These are phyloP conservation scores for Drosophila nr. perissopoda DNA, from an alignment of 2,888 invertebrate species.

Conservation along the genomic window DNA sequence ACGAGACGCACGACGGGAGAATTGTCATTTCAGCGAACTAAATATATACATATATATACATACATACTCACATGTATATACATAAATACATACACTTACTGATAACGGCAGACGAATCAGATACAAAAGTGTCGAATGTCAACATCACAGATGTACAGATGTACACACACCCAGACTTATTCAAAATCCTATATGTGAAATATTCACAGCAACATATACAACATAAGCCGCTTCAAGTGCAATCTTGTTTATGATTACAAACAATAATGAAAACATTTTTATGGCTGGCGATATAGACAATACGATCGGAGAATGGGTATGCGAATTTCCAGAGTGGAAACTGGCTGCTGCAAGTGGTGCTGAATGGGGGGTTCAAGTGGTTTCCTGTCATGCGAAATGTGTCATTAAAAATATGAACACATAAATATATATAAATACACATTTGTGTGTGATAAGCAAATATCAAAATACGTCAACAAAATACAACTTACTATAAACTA, in stretches of 20 bases:
- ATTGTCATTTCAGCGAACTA: background rate
- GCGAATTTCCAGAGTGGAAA: constrained; percentile 35
- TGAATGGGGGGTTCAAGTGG: constrained; percentile 15
- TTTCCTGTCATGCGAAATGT: constrained; percentile 26
- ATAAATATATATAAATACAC: background rate
- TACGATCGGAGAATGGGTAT: constrained; percentile 38
- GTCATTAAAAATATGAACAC: constrained; percentile 49
- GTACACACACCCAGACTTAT: background rate
- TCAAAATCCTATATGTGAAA: constrained; percentile 8
- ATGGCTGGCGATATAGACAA: constrained; percentile 55
- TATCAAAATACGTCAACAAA: constrained; percentile 7
- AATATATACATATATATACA: no score
- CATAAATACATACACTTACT: background rate
- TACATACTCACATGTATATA: background rate
- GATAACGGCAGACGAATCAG: constrained; percentile 26
- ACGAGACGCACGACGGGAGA: constrained; percentile 3
- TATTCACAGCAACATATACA: constrained; percentile 1
- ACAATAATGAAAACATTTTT: constrained; percentile 61
- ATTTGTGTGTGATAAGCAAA: constrained; percentile 39
- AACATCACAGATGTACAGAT: background rate
- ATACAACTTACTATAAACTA: background rate
- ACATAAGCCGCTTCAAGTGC: constrained; percentile 13
- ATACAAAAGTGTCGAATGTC: constrained; percentile 6
- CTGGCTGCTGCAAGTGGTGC: background rate
- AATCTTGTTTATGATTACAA: constrained; percentile 54